Conservation (phyloP, 64 coral and sea anemone genomes). For the Trachythela sp. region DNA sequence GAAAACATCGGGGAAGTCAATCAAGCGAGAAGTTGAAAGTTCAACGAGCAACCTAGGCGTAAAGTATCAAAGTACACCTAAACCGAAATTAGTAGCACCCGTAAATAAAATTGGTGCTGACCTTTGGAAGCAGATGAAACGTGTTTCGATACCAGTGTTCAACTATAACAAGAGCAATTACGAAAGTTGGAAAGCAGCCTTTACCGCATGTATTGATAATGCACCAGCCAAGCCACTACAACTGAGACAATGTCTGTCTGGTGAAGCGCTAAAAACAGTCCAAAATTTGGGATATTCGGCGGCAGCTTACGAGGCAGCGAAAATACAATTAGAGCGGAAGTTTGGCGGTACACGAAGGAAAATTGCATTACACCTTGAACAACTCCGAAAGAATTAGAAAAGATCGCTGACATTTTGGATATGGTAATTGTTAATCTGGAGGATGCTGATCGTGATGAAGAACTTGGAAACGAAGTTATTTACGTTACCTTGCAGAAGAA, state of each 20-base stretch:
- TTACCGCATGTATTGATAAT: constrained; percentile 36
- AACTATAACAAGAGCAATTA: neutral
- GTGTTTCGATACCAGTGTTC: neutral
- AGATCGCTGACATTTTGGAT: constrained; percentile 48
- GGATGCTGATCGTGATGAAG: constrained; percentile 32
- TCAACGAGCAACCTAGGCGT: neutral
- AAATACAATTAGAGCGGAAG: constrained; percentile 12
- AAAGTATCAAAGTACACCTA: neutral
- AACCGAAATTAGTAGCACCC: neutral
- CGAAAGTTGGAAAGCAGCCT: constrained; percentile 41
- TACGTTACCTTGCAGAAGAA: constrained; percentile 43
- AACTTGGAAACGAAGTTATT: constrained; percentile 45
- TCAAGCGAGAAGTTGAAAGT: neutral
- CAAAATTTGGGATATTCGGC: constrained; percentile 22
- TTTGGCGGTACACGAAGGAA: constrained; percentile 12
- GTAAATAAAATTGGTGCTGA: neutral
- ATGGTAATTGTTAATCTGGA: constrained; percentile 40
- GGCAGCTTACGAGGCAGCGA: constrained; percentile 29
- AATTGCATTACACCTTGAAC: constrained; percentile 21
- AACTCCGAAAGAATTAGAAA: constrained; percentile 49
- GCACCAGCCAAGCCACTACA: constrained; percentile 25
- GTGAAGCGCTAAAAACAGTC: constrained; percentile 16
- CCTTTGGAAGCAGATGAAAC: neutral
- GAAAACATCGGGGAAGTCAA: neutral
- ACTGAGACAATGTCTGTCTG: constrained; percentile 21